Evolutionary conservation across 2,888 invertebrate species (phyloP).

Genomic region (Copidosoma aretas): DNA sequence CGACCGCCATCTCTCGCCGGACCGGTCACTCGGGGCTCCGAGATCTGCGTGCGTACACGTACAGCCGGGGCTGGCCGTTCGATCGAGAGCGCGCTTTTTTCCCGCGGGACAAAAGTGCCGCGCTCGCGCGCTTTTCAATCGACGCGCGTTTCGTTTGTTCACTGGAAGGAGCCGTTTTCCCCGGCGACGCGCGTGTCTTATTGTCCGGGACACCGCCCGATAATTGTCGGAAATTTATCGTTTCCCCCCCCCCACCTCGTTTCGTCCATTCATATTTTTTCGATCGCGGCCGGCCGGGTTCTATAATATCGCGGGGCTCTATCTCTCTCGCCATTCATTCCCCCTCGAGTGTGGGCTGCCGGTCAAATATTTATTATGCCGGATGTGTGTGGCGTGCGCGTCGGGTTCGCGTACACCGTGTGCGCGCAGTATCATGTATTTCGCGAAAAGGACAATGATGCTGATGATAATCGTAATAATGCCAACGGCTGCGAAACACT

Average conservation of each 20-base stretch:
- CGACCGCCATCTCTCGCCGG: constrained; percentile 17
- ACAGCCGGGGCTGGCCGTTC: not conserved
- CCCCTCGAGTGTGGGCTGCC: not conserved
- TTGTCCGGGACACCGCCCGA: not conserved
- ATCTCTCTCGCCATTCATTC: not conserved
- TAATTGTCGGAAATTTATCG: too few relatives aligned
- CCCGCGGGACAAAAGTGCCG: constrained; percentile 11
- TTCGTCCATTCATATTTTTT: too few relatives aligned
- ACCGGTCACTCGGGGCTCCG: not conserved
- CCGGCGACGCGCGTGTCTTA: not conserved
- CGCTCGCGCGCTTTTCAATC: constrained; percentile 13
- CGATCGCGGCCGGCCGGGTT: too few relatives aligned
- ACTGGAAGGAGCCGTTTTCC: not conserved
- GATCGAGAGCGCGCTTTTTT: not conserved
- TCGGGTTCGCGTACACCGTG: too few relatives aligned
- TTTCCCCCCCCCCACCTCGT: too few relatives aligned
- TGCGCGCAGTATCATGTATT: too few relatives aligned
- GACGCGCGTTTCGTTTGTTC: not conserved
- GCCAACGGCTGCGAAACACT: too few relatives aligned
- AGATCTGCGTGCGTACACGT: constrained; percentile 13
- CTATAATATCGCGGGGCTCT: not conserved
- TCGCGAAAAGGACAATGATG: too few relatives aligned
- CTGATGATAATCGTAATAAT: too few relatives aligned
- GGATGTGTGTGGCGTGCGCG: too few relatives aligned
- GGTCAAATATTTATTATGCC: too few relatives aligned